phyloP scores from a whole-genome alignment of 2,113 vertebrate species.

The Eudyptes chrysolophus region DNA sequence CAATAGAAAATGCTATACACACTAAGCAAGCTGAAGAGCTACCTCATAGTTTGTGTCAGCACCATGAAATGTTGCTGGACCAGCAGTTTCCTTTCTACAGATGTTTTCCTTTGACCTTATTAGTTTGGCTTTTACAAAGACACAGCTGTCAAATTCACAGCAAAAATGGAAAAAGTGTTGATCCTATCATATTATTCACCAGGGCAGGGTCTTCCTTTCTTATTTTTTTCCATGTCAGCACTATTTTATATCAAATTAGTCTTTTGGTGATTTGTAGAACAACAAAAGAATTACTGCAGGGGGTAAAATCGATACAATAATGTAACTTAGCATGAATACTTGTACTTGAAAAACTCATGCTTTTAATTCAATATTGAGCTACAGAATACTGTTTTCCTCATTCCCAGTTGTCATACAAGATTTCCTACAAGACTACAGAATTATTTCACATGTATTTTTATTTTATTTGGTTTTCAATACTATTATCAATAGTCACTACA shows the following conservation, averaged over 20 bases:
- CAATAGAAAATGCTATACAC: background rate
- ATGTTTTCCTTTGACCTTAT: conserved; percentile 39
- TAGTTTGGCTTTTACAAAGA: background rate
- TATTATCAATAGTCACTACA: background rate
- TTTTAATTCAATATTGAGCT: background rate
- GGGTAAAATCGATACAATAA: background rate
- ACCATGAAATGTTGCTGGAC: background rate
- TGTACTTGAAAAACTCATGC: background rate
- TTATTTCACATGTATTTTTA: background rate
- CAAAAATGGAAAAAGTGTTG: conserved; percentile 17
- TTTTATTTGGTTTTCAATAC: background rate
- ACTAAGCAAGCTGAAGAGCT: background rate
- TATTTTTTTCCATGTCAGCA: background rate
- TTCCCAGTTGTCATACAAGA: background rate
- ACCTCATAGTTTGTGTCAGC: background rate
- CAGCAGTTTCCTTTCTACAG: background rate
- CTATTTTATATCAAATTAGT: conserved; percentile 19
- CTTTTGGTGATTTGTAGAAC: background rate
- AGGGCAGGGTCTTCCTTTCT: background rate
- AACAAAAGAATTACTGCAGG: background rate
- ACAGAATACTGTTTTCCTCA: background rate
- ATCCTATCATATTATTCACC: background rate
- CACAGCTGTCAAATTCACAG: background rate
- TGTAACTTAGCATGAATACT: background rate
- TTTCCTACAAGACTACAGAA: background rate